Percentiles rank a stretch among this genome's conserved stretches.
phyloP scores from a whole-genome alignment of 1,140 invertebrate genomes.

The Drosophila mauritiana region DNA sequence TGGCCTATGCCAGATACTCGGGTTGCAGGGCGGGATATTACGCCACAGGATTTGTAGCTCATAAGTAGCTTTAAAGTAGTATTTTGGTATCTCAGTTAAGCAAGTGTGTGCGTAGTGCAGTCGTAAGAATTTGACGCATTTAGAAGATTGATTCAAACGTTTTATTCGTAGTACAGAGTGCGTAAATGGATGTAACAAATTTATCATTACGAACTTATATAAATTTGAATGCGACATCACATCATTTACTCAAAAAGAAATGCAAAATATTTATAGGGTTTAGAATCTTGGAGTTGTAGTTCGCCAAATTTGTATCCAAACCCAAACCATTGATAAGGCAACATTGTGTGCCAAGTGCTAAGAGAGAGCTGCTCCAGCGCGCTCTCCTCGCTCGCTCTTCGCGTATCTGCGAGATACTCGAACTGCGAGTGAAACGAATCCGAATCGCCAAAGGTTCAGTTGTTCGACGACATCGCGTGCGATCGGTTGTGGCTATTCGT shows the following conservation, averaged over 20 bases:
- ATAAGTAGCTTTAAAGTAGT: not conserved
- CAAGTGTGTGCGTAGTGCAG: not conserved
- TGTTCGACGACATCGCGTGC: constrained; percentile 31
- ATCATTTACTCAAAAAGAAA: too few species aligned
- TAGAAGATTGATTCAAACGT: not conserved
- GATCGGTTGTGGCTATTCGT: constrained; percentile 49
- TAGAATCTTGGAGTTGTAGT: too few species aligned
- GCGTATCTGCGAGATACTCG: constrained; percentile 49
- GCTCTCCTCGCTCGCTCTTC: constrained; percentile 13
- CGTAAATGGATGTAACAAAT: too few species aligned
- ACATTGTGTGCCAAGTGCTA: not conserved
- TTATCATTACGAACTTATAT: too few species aligned
- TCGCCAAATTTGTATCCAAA: too few species aligned
- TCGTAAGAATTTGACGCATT: not conserved
- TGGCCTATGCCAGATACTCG: constrained; percentile 34
- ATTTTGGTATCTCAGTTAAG: not conserved
- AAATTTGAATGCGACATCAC: too few species aligned
- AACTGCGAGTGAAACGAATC: not conserved
- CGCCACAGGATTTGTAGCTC: constrained; percentile 48
- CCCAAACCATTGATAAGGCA: constrained; percentile 31
- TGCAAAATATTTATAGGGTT: too few species aligned
- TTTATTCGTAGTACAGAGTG: too few species aligned
- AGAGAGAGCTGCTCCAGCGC: constrained; percentile 3
- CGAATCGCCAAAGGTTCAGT: constrained; percentile 9
- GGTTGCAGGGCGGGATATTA: constrained; percentile 37